Conservation (phyloP, 2,113 vertebrate species). For the Stegostoma tigrinum region DNA sequence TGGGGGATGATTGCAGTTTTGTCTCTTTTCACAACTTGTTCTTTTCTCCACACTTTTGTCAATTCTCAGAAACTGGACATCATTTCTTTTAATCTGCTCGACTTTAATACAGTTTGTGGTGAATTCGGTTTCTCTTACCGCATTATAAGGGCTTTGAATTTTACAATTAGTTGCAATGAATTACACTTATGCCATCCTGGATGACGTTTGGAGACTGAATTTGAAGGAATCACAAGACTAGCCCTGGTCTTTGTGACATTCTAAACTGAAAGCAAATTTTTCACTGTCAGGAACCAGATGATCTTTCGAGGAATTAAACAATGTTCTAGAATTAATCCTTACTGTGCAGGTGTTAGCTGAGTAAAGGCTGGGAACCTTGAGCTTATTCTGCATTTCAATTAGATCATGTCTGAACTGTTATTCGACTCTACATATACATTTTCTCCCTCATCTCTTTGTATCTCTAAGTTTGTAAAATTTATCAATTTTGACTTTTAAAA, state of each 20-base stretch:
- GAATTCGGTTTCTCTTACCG: neutral
- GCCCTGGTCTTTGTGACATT: neutral
- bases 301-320: neutral
- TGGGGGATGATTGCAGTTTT: neutral
- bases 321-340: neutral
- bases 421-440: too few relatives aligned
- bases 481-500: too few relatives aligned
- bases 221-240: neutral
- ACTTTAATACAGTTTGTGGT: neutral
- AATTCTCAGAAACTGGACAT: neutral
- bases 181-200: neutral
- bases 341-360: neutral
- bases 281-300: neutral
- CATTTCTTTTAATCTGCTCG: neutral
- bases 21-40: neutral
- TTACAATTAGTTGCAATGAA: neutral
- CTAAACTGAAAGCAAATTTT: neutral
- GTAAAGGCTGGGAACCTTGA: neutral
- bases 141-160: neutral
- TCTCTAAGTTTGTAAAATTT: too few relatives aligned
- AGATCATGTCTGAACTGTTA: too few relatives aligned
- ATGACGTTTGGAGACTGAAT: neutral
- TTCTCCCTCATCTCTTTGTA: too few relatives aligned
- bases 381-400: too few relatives aligned
- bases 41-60: neutral